Evolutionary conservation across 2,888 invertebrate species (phyloP).

Genomic region (Pseudoips prasinana): DNA sequence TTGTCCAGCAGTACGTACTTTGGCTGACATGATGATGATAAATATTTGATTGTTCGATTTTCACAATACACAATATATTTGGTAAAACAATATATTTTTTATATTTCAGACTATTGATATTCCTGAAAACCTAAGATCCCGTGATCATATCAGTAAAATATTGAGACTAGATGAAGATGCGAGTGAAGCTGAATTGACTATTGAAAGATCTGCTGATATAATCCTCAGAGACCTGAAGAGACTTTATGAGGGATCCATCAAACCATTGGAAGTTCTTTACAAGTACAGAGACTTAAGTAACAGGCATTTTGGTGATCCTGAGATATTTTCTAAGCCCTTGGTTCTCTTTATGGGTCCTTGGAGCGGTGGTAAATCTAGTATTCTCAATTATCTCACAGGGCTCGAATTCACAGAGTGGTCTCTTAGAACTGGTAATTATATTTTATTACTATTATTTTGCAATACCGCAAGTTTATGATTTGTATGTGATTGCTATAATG

Average conservation of each 20-base stretch:
- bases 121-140: conserved; percentile 88
- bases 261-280: conserved; percentile 94
- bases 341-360: conserved; percentile 97
- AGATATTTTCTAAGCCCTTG: conserved; percentile 96
- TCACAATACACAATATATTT: too few relatives aligned
- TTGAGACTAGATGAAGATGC: conserved; percentile 90
- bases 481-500: too few relatives aligned
- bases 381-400: conserved; percentile 95
- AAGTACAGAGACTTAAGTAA: conserved; percentile 96
- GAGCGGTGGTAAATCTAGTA: conserved; percentile 97
- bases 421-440: conserved; percentile 88
- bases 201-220: conserved; percentile 88
- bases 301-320: conserved; percentile 95
- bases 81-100: too few relatives aligned
- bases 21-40: too few relatives aligned
- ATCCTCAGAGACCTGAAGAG: conserved; percentile 92
- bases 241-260: conserved; percentile 92
- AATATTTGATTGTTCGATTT: too few relatives aligned
- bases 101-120: conserved; percentile 86
- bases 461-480: too few relatives aligned
- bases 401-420: conserved; percentile 92
- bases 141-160: conserved; percentile 90
- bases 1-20: too few relatives aligned
- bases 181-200: conserved; percentile 85
- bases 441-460: too few relatives aligned